Percentiles rank a stretch among this genome's conserved stretches.
phyloP scores from a whole-genome alignment of 2,797 vertebrate species.

The Thalassophryne amazonica region DNA sequence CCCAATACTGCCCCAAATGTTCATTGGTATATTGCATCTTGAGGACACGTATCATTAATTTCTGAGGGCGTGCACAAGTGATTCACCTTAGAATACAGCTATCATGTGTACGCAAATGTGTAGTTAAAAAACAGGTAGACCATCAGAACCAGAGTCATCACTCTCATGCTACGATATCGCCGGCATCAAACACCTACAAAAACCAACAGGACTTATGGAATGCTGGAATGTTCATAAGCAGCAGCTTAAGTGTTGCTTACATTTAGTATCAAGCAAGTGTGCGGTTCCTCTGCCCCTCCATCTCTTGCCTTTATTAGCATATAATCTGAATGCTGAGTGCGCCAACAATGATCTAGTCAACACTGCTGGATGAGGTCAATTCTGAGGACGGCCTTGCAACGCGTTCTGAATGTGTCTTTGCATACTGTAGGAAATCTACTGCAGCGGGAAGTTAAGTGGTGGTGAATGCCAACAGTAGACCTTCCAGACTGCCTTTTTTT shows the following conservation, averaged over 20 bases:
- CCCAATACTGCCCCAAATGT: too few relatives aligned
- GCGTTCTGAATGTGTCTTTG: conserved; percentile 71
- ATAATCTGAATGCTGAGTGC: conserved; percentile 79
- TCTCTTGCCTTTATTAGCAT: conserved; percentile 75
- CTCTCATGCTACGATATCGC: too few relatives aligned
- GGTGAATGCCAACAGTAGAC: conserved; percentile 73
- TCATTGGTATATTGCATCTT: too few relatives aligned
- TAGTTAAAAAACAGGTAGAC: too few relatives aligned
- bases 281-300: conserved; percentile 40
- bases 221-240: conserved; percentile 64
- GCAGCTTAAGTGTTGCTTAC: conserved; percentile 57
- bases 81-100: too few relatives aligned
- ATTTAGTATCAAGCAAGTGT: conserved; percentile 65
- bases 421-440: conserved; percentile 73
- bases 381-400: conserved; percentile 65
- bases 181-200: too few relatives aligned
- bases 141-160: too few relatives aligned
- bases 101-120: too few relatives aligned
- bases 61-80: too few relatives aligned
- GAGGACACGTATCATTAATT: too few relatives aligned
- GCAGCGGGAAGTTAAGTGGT: conserved; percentile 68
- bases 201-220: conserved; percentile 46
- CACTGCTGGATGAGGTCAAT: conserved; percentile 70
- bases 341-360: conserved; percentile 75
- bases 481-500: conserved; percentile 62